phyloP scores from a whole-genome alignment of 2,113 vertebrate species.

The Leptobrachium ailaonicum region DNA sequence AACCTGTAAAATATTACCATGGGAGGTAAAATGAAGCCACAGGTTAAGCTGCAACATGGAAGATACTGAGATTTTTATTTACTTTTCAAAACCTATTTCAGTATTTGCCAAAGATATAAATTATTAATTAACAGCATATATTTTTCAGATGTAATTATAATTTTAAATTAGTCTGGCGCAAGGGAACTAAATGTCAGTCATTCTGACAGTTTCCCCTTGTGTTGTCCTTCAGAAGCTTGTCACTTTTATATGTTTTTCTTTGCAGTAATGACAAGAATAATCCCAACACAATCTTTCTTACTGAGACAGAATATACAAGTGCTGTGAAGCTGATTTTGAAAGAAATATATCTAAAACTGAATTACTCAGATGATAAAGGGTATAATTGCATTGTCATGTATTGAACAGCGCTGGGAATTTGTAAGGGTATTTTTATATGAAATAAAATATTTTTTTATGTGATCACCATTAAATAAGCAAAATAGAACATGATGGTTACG shows the following conservation, averaged over 20 bases:
- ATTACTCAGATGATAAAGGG: background rate
- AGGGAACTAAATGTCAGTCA: slow-evolving; percentile 33
- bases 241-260: background rate
- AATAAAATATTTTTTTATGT: background rate
- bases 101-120: slow-evolving; percentile 21
- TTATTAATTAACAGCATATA: slow-evolving; percentile 35
- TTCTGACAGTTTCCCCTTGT: slow-evolving; percentile 8
- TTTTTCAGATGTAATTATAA: slow-evolving; percentile 43
- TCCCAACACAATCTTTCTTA: background rate
- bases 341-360: background rate
- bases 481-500: background rate
- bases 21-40: background rate
- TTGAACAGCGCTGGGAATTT: background rate
- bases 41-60: background rate
- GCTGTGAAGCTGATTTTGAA: background rate
- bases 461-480: background rate
- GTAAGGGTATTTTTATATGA: background rate
- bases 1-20: background rate
- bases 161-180: slow-evolving; percentile 30
- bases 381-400: background rate
- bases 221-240: slow-evolving; percentile 15
- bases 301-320: background rate
- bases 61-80: background rate
- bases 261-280: background rate
- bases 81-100: background rate